Evolutionary conservation across 2,888 invertebrate species (phyloP).

Genomic region (Himalopsyche kuldschensis): DNA sequence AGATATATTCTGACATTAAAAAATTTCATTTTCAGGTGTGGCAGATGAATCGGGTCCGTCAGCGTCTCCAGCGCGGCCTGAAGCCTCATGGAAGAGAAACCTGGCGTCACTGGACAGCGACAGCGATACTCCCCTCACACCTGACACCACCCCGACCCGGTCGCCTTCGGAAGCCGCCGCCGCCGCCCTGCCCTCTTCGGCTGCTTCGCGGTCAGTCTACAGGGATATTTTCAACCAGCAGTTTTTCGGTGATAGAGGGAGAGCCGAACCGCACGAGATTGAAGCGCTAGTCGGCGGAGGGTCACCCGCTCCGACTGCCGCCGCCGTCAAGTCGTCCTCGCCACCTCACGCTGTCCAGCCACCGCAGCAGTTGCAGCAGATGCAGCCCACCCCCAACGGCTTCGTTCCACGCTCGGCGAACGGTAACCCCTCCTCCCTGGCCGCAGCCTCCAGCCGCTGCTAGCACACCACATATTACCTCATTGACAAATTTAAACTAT

Average conservation of each 20-base stretch:
- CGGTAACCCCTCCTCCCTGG: slow-evolving; percentile 36
- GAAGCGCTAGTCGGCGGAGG: slow-evolving; percentile 30
- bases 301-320: not conserved
- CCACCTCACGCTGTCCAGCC: slow-evolving; percentile 44
- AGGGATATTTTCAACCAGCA: slow-evolving; percentile 25
- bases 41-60: slow-evolving; percentile 29
- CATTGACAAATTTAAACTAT: slow-evolving; percentile 28
- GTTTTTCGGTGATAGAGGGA: slow-evolving; percentile 22
- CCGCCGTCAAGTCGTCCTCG: slow-evolving; percentile 45
- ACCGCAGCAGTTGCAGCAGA: not conserved
- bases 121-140: slow-evolving; percentile 9
- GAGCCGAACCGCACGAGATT: slow-evolving; percentile 33
- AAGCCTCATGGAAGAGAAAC: slow-evolving; percentile 8
- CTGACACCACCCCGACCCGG: not conserved
- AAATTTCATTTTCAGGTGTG: slow-evolving; percentile 12
- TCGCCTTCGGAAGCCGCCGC: slow-evolving; percentile 9
- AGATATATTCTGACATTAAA: no score
- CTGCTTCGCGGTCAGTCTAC: slow-evolving; percentile 17
- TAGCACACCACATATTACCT: slow-evolving; percentile 41
- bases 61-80: slow-evolving; percentile 1
- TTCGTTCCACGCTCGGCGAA: slow-evolving; percentile 23
- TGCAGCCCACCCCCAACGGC: slow-evolving; percentile 24
- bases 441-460: slow-evolving; percentile 36
- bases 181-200: slow-evolving; percentile 4
- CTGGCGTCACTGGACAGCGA: slow-evolving; percentile 27